These are phyloP conservation scores for Linnaemya vulpina DNA, from an alignment of 2,888 invertebrate genomes.

Conservation along the genomic window DNA sequence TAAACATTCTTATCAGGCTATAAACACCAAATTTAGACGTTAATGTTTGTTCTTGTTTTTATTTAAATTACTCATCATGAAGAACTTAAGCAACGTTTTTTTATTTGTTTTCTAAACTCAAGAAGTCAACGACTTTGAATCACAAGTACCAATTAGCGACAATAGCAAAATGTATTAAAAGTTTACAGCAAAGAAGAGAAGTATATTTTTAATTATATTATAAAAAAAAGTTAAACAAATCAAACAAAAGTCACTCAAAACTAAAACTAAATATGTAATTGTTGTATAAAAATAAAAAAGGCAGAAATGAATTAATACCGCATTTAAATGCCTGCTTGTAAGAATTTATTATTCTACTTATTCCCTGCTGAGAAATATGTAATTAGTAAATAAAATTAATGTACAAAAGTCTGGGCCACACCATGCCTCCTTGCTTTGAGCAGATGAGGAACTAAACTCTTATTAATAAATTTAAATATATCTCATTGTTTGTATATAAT, in stretches of 20 bases:
- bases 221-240: background rate
- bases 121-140: slow-evolving; percentile 35
- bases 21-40: background rate
- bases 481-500: background rate
- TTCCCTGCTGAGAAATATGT: too few species aligned
- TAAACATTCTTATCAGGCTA: background rate
- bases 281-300: background rate
- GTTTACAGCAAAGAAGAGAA: background rate
- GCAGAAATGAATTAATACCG: background rate
- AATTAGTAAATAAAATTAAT: too few species aligned
- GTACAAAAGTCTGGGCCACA: too few species aligned
- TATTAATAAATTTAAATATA: background rate
- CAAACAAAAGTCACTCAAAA: background rate
- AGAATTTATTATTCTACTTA: too few species aligned
- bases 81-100: background rate
- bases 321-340: too few species aligned
- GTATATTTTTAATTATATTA: background rate
- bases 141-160: slow-evolving; percentile 21
- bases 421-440: too few species aligned
- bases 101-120: background rate
- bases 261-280: background rate
- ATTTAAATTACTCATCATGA: slow-evolving; percentile 15
- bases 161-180: slow-evolving; percentile 7
- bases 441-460: background rate
- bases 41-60: slow-evolving; percentile 4